Base-by-base conservation (phyloP, 1,140 invertebrate species). In the Caenorhabditis latens region DNA sequence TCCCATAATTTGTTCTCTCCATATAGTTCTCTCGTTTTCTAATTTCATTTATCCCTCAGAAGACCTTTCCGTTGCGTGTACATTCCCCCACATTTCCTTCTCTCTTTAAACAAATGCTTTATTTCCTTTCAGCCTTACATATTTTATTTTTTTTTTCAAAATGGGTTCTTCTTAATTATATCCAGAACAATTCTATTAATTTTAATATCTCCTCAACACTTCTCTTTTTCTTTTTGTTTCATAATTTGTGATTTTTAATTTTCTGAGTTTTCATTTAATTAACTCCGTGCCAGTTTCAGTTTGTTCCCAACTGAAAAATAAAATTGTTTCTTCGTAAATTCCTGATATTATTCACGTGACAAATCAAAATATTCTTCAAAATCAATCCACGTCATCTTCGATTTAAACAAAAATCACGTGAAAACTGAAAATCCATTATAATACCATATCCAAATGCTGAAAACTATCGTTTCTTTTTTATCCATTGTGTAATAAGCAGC, bases 61-160 rank as follows among this genome's bases (percentile, higher is more conserved):
- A 71, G 65, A 71, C 63, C 63, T 65, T 85, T 85, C 63, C 48
- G 84, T 85, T 85, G 84, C 84, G 50, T 71, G 57, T 61, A 83
- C 46, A 85, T 71, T 50, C 40, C 48, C 63, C 21, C 42, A 50
- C 32, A 19, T 50, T 14, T 85, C 53, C 61, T 43, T 14, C 43
- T 4, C 16, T 65, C 24, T 71, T 71, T 85, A 32, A 11, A n/a
- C 13, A 19, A 71, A 71, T 71, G 65, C 65, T 71, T 71, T 71
- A 71, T 46, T 71, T 46, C 46, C 2, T 19, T 71, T 46, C 65
- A 71, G 4, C 16, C 14, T 46, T 71, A 43, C 42, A 71, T 16
- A 43, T 46, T 43, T 71, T 14, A 2, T 14, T 65, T 40, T 71
- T 43, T 21, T 46, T 67, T 16, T 9, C 40, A 71, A 71, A 43